Evolutionary conservation across 2,888 invertebrate species (phyloP), one percentile per base, ranked within the genome.

Genomic region (Hyppa rectilinea): DNA sequence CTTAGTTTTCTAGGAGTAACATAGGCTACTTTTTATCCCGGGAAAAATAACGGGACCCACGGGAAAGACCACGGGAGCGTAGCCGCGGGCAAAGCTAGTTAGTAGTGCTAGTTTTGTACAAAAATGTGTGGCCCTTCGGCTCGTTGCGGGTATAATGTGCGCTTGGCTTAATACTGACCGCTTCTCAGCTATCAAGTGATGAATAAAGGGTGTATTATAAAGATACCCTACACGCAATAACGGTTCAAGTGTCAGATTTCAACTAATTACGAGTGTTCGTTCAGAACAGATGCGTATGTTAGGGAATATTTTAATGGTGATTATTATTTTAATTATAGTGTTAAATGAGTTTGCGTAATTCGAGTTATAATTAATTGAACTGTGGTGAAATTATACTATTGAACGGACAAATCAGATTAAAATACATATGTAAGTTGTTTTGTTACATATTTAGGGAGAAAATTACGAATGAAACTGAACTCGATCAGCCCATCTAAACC

Each of bases 321-420:
- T 69, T 61, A 75, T 70, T 38, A 78, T 71, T 59, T 62, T 70
- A 55, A 81, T 80, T 81, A 61, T 38, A 53, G 9, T 63, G 38
- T 20, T 62, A 47, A 67, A 75, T 59, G 62, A 52, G 52, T 38
- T 58, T 34, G 14, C 38, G 38, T 49, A 49, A 55, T 58, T 65
- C n/a, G 61, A 34, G 45, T 77, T 75, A 58, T 26, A 34, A 40
- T 73, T 52, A 23, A 38, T 38, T 50, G n/a, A 61, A 52, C 9
- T 53, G 43, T 31, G 40, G 20, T 53, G 20, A 29, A 58, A 23
- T 75, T 0, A 17, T 14, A 49, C 6, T 43, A 31, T 52, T 17
- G 17, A 38, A 9, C 10, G 5, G 20, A 26, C 3, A 14, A 47
- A 40, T 9, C 14, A 23, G 7, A 56, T 31, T 26, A 20, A 31